phyloP scores from a whole-genome alignment of 2,797 vertebrate species.

The Fundulus diaphanus region DNA sequence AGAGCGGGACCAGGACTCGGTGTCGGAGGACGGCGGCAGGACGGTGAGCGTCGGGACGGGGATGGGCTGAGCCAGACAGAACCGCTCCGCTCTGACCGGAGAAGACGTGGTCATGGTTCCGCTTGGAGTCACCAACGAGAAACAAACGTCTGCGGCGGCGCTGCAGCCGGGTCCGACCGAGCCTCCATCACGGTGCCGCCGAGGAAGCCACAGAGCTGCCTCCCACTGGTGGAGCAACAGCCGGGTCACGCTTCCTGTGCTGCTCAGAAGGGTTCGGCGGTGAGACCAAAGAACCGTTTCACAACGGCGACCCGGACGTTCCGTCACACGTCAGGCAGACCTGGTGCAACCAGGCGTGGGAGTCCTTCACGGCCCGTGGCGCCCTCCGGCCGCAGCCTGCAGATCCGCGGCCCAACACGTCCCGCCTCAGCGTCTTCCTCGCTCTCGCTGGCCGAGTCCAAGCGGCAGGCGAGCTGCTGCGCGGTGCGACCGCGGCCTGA shows the following conservation, averaged over 20 bases:
- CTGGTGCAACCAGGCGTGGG: background rate
- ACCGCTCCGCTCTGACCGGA: slow-evolving; percentile 44
- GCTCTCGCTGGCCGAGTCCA: background rate
- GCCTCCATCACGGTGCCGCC: background rate
- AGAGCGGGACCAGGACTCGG: slow-evolving; percentile 82
- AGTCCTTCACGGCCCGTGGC: background rate
- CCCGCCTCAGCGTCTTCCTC: background rate
- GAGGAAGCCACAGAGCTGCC: background rate
- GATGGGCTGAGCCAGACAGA: slow-evolving; percentile 59
- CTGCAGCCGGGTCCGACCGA: background rate
- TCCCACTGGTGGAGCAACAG: background rate
- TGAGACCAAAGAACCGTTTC: background rate
- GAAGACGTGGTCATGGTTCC: slow-evolving; percentile 66
- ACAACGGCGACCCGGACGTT: background rate
- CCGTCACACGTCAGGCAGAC: background rate
- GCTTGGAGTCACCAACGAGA: background rate
- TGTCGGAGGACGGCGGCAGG: slow-evolving; percentile 80
- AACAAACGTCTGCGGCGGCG: too few species aligned
- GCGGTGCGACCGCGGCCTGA: slow-evolving; percentile 39
- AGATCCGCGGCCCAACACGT: background rate
- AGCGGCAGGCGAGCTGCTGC: slow-evolving; percentile 38
- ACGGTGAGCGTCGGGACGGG: slow-evolving; percentile 75
- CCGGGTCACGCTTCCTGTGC: background rate
- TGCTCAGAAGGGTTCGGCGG: background rate
- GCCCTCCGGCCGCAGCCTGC: background rate